phyloP scores from a whole-genome alignment of 2,113 vertebrate species.

The Pachypanchax playfairii region DNA sequence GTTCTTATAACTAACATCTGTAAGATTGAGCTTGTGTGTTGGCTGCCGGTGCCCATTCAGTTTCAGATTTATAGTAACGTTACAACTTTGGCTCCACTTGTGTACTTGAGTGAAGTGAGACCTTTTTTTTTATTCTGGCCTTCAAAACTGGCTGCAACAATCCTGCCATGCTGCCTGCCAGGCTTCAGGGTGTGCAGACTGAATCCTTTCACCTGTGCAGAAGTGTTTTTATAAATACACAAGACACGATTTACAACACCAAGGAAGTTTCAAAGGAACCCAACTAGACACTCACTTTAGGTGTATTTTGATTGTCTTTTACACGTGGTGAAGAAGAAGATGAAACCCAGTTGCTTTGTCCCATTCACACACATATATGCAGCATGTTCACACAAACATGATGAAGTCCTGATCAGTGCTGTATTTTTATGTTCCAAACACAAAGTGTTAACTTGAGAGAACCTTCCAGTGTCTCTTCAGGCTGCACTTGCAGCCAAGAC shows the following conservation, averaged over 20 bases:
- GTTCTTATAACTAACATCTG: constrained; percentile 67
- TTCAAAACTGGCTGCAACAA: constrained; percentile 55
- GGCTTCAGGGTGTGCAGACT: constrained; percentile 48
- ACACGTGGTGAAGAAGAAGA: constrained; percentile 20
- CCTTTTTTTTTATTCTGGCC: constrained; percentile 67
- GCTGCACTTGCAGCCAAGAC: constrained; percentile 69
- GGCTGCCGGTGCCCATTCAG: constrained; percentile 55
- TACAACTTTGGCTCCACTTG: constrained; percentile 52
- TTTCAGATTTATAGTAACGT: constrained; percentile 76
- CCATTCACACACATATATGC: constrained; percentile 6
- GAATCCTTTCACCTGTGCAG: too few relatives aligned
- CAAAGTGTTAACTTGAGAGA: constrained; percentile 71
- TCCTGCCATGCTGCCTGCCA: constrained; percentile 61
- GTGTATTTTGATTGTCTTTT: constrained; percentile 49
- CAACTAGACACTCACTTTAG: constrained; percentile 4
- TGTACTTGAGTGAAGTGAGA: constrained; percentile 48
- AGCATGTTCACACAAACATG: constrained; percentile 13
- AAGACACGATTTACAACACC: too few relatives aligned
- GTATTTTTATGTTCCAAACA: constrained; percentile 67
- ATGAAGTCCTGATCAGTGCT: constrained; percentile 25
- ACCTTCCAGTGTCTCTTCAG: constrained; percentile 56
- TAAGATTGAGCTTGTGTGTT: constrained; percentile 52
- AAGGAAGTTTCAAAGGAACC: too few relatives aligned
- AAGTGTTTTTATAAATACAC: too few relatives aligned
- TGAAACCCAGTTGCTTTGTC: constrained; percentile 25